A percentile compares a stretch with the other conserved stretches of the same genome.
These are phyloP conservation scores for Troilus luridus DNA, from an alignment of 2,888 invertebrate genomes.

Conservation along the genomic window DNA sequence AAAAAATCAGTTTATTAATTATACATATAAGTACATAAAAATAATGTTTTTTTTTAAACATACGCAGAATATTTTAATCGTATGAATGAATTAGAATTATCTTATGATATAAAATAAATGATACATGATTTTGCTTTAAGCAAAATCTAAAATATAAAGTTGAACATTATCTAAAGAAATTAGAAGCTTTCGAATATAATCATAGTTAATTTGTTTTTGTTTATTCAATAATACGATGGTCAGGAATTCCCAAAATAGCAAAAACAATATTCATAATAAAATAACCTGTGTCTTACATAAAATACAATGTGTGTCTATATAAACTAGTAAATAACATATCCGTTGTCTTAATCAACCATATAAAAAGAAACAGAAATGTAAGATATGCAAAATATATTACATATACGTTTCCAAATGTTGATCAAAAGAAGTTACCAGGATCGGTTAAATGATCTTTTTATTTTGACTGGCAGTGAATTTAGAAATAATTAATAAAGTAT, in stretches of 20 bases:
- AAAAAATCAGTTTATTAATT: conserved; percentile 9
- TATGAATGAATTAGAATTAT: not conserved
- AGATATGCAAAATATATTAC: not conserved
- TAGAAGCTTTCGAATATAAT: not conserved
- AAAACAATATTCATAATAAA: not conserved
- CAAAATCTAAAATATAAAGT: too few relatives aligned
- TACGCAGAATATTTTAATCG: not conserved
- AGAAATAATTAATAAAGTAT: too few relatives aligned
- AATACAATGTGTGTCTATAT: not conserved
- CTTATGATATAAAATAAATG: not conserved
- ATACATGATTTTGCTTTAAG: not conserved
- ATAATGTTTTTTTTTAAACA: not conserved
- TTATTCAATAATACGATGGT: not conserved
- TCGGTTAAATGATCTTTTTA: not conserved
- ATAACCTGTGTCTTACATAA: not conserved
- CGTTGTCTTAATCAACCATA: not conserved
- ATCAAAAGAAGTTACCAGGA: not conserved
- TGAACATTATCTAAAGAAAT: not conserved
- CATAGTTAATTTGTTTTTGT: not conserved
- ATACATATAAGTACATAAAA: conserved; percentile 4
- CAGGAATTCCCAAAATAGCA: not conserved
- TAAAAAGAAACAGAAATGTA: not conserved
- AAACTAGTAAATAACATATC: not conserved
- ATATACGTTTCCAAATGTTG: not conserved
- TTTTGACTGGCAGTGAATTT: not conserved